Base-by-base conservation (phyloP, 92 coral and sea anemone genomes). In the Palythoa heliodiscus region DNA sequence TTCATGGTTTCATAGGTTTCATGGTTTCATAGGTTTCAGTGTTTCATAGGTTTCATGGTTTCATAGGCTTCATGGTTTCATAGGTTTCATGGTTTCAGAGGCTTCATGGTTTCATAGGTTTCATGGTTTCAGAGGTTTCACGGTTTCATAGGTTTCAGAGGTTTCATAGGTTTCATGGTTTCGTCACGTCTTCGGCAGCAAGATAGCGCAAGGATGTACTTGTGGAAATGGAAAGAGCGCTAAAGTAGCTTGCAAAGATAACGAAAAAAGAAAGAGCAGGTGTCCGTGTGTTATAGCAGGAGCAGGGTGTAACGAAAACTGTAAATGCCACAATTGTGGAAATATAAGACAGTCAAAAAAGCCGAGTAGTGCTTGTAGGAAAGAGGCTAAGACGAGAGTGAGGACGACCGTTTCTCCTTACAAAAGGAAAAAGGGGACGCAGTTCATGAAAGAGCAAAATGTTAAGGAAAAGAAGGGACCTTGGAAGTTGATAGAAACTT, bases 401-500 rank as follows among this genome's bases (percentile, higher is more conserved):
- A 85, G 92, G 57, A 79, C 78, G 70, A 78, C 83, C 2, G 87
- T 89, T 54, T 89, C 86, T 23, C 66, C 77, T 15, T 85, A 85
- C 67, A 89, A 86, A 67, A 86, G 92, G 53, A 89, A 61, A 73
- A 17, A 17, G 68, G 92, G 92, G 82, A 73, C 13, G 2, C 73
- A 72, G 4, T 85, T 85, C 70, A 73, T 86, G 89, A 64, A 52
- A 4, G n/a, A 9, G 16, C 57, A 89, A 86, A 69, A 57, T 20
- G 87, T 61, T 48, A 24, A 55, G 17, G 68, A 75, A 50, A 75
- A 15, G 60, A 38, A 54, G 35, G 92, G 92, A 55, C 89, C 92
- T 61, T 89, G 92, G 89, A 64, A 78, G 83, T 3, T 73, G 12
- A 19, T 89, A 38, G 92, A 89, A 67, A 89, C 87, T 9, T 54